Evolutionary conservation across 2,888 invertebrate genomes (phyloP).

Genomic region (Tridacna gigas): DNA sequence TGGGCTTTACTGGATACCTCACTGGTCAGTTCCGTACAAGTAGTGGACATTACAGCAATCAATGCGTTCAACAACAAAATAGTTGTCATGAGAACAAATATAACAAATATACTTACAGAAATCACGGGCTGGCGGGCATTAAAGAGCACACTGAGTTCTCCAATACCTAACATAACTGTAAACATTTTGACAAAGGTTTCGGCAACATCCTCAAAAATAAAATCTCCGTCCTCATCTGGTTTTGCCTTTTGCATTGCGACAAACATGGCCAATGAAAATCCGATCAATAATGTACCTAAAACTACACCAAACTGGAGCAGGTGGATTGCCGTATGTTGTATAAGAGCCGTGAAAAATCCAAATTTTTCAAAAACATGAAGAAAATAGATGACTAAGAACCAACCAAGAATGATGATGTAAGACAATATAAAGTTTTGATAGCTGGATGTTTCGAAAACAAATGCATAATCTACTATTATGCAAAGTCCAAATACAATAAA

Average conservation of each 20-base stretch:
- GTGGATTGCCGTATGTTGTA: slow-evolving; percentile 11
- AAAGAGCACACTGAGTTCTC: slow-evolving; percentile 14
- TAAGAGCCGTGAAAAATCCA: slow-evolving; percentile 36
- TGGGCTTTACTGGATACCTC: background rate
- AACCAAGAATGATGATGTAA: slow-evolving; percentile 29
- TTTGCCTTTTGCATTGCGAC: slow-evolving; percentile 36
- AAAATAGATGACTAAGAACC: slow-evolving; percentile 33
- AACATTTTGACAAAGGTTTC: slow-evolving; percentile 36
- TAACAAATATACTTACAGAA: slow-evolving; percentile 18
- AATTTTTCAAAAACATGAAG: slow-evolving; percentile 29
- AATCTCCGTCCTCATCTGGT: background rate
- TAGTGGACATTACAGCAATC: slow-evolving; percentile 11
- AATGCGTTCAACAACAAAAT: slow-evolving; percentile 31
- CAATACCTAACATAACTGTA: slow-evolving; percentile 36
- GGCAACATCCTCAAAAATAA: slow-evolving; percentile 13
- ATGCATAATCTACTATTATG: background rate
- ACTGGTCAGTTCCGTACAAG: background rate
- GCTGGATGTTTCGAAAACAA: background rate
- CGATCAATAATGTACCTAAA: slow-evolving; percentile 23
- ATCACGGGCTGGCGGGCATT: slow-evolving; percentile 12
- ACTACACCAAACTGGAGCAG: slow-evolving; percentile 29
- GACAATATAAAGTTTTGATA: slow-evolving; percentile 28
- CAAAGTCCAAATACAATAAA: background rate
- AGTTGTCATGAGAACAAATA: slow-evolving; percentile 37
- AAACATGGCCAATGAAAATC: slow-evolving; percentile 37